phyloP scores from a whole-genome alignment of 2,888 invertebrate species.

The Chouioia cunea region DNA sequence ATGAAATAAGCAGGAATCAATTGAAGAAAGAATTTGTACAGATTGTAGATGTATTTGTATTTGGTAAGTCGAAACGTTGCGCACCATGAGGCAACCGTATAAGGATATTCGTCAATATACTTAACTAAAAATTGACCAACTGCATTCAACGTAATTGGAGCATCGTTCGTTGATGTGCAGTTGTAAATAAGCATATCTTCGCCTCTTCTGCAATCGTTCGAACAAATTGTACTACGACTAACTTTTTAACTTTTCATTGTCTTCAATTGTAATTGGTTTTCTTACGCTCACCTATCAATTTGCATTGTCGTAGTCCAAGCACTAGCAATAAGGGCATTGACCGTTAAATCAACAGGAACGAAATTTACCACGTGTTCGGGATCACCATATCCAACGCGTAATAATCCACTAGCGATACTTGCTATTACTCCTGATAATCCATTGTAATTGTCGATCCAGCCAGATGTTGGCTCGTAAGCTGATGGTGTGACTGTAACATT shows the following conservation, averaged over 20 bases:
- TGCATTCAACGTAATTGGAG: slow-evolving; percentile 83
- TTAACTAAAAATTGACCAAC: slow-evolving; percentile 71
- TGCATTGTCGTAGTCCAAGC: slow-evolving; percentile 72
- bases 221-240: not conserved
- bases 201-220: slow-evolving; percentile 48
- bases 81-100: not conserved
- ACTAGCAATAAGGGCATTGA: slow-evolving; percentile 78
- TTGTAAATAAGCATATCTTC: slow-evolving; percentile 79
- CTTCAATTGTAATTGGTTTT: too few relatives aligned
- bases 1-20: slow-evolving; percentile 71
- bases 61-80: not conserved
- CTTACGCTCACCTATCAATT: slow-evolving; percentile 50
- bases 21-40: slow-evolving; percentile 72
- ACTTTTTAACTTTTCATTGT: not conserved
- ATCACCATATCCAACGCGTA: slow-evolving; percentile 76
- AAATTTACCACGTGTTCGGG: slow-evolving; percentile 75
- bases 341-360: slow-evolving; percentile 80
- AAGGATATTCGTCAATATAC: slow-evolving; percentile 70
- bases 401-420: slow-evolving; percentile 76
- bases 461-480: slow-evolving; percentile 74
- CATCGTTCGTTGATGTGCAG: slow-evolving; percentile 84
- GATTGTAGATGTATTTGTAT: not conserved
- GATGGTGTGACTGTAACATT: slow-evolving; percentile 72
- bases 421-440: slow-evolving; percentile 78
- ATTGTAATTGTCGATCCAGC: slow-evolving; percentile 85